Base-by-base conservation (phyloP, 2,797 vertebrate species). In the Acanthurus leucopareius region DNA sequence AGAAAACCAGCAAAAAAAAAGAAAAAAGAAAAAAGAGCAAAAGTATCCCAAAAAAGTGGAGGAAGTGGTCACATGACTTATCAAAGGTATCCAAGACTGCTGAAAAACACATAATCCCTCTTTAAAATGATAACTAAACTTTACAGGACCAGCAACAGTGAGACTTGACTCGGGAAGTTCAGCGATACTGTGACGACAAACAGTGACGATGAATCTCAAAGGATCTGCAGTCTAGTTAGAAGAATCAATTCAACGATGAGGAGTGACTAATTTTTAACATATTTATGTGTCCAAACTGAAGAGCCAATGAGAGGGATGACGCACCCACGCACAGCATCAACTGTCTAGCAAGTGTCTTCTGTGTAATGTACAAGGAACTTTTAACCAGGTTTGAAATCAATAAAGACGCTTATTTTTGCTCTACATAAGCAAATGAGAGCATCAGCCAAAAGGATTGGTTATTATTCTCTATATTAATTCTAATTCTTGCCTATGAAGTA, bases 51-150 rank as follows among this genome's bases (percentile, higher is more conserved):
- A 61, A 38, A 54, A 65, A 35, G 10, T 48, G 42, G 56, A 44
- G 13, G 40, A 63, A 82, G 63, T 77, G 28, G 77, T 81, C 78
- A 53, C 32, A 42, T 10, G 40, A 45, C 54, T 56, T 53, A 68
- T 78, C 48, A 78, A 60, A 85, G 70, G 22, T 42, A 20, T 63
- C 42, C 15, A 1, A 13, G 10, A 16, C 58, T 60, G 62, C 53
- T n/a, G 35, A 68, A 80, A 72, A 75, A 78, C 2, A 83, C 57
- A 56, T 49, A 81, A 51, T 67, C 14, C 61, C 53, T 63, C 61
- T 57, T 61, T n/a, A 8, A 40, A 42, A 22, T 47, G 52, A 35
- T 35, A 35, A 35, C 32, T 58, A 22, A 51, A 45, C 5, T 28
- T 40, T 7, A 10, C 7, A 35, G 1, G 19, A 32, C 19, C 44